Evolutionary conservation across 2,888 invertebrate genomes (phyloP).

Genomic region (Polymixis lichenea): DNA sequence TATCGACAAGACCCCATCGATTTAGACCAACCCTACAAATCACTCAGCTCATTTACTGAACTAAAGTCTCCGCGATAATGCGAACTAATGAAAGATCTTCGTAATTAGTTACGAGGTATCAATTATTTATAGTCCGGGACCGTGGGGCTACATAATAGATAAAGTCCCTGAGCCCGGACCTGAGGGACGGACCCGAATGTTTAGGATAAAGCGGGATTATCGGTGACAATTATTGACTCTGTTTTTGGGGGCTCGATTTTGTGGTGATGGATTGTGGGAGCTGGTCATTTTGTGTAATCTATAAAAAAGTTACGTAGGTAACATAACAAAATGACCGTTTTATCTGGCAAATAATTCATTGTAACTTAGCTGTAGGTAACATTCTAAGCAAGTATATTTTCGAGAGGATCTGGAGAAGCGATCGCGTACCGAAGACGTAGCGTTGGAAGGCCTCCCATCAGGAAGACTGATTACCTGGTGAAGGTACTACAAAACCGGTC

Average conservation of each 20-base stretch:
- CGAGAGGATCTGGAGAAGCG: no score
- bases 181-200: conserved; percentile 54
- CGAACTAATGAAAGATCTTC: conserved; percentile 75
- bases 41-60: conserved; percentile 66
- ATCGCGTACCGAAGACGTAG: no score
- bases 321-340: not conserved
- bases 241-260: conserved; percentile 38
- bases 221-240: conserved; percentile 60
- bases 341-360: not conserved
- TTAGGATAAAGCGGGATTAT: conserved; percentile 64
- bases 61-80: conserved; percentile 69
- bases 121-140: conserved; percentile 78
- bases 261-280: conserved; percentile 30
- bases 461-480: no score
- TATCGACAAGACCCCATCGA: conserved; percentile 52
- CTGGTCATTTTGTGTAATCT: not conserved
- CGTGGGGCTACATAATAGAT: conserved; percentile 66
- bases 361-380: not conserved
- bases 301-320: no score
- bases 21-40: conserved; percentile 53
- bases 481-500: no score
- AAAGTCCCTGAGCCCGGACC: conserved; percentile 57
- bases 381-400: not conserved
- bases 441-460: no score
- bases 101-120: conserved; percentile 81